Conservation (phyloP, 2,888 invertebrate species). For the Dryobotodes eremita region DNA sequence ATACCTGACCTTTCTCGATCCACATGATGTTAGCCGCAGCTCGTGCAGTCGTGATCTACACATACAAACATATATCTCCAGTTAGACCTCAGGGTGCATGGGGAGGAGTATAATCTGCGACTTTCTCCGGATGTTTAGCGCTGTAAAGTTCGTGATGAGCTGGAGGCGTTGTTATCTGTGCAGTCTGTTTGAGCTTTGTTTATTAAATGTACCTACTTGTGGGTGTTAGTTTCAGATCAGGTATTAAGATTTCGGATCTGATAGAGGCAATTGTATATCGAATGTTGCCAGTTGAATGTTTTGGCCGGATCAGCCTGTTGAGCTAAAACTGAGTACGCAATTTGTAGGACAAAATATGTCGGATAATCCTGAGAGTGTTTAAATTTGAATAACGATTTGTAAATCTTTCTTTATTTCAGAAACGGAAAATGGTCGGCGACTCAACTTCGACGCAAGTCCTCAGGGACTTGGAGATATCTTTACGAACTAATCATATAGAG, state of each 20-base stretch:
- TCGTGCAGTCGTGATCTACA: constrained; percentile 51
- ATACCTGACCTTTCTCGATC: constrained; percentile 43
- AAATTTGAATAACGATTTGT: constrained; percentile 21
- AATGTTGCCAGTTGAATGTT: not conserved
- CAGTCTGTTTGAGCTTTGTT: constrained; percentile 43
- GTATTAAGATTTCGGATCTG: not conserved
- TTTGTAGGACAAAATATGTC: not conserved
- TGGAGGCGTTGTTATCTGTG: constrained; percentile 53
- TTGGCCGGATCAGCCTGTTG: not conserved
- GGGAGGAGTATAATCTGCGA: constrained; percentile 45
- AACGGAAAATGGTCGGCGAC: constrained; percentile 98
- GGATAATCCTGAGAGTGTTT: not conserved
- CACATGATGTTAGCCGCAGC: constrained; percentile 14
- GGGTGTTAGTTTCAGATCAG: not conserved
- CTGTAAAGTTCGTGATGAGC: constrained; percentile 63
- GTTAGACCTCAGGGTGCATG: constrained; percentile 38
- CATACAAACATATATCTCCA: constrained; percentile 43
- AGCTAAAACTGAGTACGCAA: not conserved
- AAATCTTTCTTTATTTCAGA: constrained; percentile 92
- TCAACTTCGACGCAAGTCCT: constrained; percentile 99
- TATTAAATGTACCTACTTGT: constrained; percentile 24
- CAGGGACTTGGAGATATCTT: constrained; percentile 99
- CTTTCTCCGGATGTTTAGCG: constrained; percentile 52
- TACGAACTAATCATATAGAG: constrained; percentile 99
- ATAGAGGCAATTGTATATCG: too few species aligned